phyloP scores from a whole-genome alignment of 2,797 vertebrate species.

The Gambelia wislizenii region DNA sequence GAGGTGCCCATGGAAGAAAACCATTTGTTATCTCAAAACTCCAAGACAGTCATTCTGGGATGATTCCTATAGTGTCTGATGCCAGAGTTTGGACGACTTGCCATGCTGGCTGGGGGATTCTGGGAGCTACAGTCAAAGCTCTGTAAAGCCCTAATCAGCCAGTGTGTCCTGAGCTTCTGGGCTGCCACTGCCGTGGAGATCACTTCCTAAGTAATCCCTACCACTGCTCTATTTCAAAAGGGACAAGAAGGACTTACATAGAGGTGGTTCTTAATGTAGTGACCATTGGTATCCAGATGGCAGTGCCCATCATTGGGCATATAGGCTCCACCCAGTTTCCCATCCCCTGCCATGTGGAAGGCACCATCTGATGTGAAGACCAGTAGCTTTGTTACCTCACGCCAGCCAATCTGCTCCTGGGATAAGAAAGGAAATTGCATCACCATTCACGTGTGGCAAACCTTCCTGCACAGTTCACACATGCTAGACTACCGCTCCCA shows the following conservation, averaged over 20 bases:
- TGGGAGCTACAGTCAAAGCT: no score
- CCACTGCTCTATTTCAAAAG: background rate
- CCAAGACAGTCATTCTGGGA: background rate
- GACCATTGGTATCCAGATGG: slow-evolving; percentile 77
- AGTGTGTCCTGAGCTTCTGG: background rate
- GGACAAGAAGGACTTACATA: slow-evolving; percentile 74
- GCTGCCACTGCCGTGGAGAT: background rate
- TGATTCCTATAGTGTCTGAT: background rate
- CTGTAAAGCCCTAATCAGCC: background rate
- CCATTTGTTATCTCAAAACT: background rate
- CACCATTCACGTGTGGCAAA: background rate
- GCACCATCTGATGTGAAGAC: slow-evolving; percentile 85
- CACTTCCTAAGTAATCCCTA: background rate
- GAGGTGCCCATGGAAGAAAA: background rate
- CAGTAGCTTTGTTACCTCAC: slow-evolving; percentile 81
- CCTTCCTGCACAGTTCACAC: no score
- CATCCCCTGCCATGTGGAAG: slow-evolving; percentile 86
- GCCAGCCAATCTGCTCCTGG: slow-evolving; percentile 83
- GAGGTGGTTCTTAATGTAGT: slow-evolving; percentile 74
- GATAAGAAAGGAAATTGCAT: background rate
- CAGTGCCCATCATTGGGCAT: slow-evolving; percentile 80
- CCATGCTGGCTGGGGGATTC: no score
- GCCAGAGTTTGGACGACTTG: no score
- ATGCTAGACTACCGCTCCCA: no score
- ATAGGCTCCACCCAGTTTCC: slow-evolving; percentile 81